phyloP scores from a whole-genome alignment of 2,888 invertebrate genomes.

The Trypoxylon attenuatum region DNA sequence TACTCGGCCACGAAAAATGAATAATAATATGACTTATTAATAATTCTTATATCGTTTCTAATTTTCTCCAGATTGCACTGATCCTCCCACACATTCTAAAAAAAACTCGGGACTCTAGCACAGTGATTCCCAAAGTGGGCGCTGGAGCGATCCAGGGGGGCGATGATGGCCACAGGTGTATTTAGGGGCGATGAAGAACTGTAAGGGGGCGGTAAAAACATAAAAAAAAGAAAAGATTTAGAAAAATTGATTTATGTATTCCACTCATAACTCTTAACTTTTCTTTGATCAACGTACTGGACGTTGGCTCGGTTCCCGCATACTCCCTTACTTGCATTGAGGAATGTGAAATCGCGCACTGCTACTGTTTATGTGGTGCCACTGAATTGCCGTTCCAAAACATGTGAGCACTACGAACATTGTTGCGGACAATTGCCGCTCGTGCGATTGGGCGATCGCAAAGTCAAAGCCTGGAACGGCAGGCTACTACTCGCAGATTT shows the following conservation, averaged over 20 bases:
- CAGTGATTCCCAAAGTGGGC: constrained; percentile 6
- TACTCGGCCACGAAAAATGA: too few species aligned
- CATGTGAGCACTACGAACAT: background rate
- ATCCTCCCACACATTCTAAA: too few species aligned
- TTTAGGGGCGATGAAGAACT: constrained; percentile 5
- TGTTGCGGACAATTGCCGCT: background rate
- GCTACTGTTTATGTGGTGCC: background rate
- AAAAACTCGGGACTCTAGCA: too few species aligned
- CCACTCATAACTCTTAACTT: constrained; percentile 1
- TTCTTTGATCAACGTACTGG: constrained; percentile 3
- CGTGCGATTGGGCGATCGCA: too few species aligned
- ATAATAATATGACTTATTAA: too few species aligned
- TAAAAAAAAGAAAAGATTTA: constrained; percentile 5
- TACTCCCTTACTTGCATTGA: constrained; percentile 1
- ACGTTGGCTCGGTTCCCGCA: background rate
- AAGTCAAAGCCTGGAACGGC: too few species aligned
- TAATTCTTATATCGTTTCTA: too few species aligned
- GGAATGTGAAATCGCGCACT: background rate
- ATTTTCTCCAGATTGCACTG: too few species aligned
- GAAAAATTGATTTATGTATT: constrained; percentile 3
- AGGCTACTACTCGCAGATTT: too few species aligned
- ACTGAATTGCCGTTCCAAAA: constrained; percentile 1
- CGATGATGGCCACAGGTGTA: background rate
- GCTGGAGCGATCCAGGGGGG: background rate
- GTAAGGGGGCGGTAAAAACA: background rate